Evolutionary conservation across 2,113 vertebrate species (phyloP).

Genomic region (Hydrolagus affinis): DNA sequence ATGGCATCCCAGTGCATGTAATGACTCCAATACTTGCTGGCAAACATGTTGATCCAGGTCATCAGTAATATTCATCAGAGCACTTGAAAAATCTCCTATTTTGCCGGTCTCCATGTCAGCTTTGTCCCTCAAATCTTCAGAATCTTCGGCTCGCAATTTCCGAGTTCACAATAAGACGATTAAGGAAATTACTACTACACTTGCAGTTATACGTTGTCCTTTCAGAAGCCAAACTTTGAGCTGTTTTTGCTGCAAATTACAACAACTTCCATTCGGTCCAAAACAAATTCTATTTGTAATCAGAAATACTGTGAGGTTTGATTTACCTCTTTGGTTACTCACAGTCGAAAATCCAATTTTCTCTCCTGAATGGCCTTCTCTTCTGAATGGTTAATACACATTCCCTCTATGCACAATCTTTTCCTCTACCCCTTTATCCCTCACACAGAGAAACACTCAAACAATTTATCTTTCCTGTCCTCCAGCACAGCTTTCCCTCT

Average conservation of each 20-base stretch:
- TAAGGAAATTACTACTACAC: background rate
- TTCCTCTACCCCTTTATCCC: no score
- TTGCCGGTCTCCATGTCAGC: background rate
- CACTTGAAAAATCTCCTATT: slow-evolving; percentile 49
- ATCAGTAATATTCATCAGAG: slow-evolving; percentile 72
- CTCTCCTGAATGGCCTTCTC: background rate
- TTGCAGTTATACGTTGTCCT: background rate
- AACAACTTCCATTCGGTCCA: background rate
- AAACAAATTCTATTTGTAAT: background rate
- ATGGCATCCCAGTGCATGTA: slow-evolving; percentile 67
- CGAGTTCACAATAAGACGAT: background rate
- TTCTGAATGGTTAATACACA: background rate
- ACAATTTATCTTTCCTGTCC: background rate
- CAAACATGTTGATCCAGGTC: slow-evolving; percentile 75
- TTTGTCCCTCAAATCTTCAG: no score
- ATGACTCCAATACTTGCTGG: slow-evolving; percentile 73
- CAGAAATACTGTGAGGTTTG: background rate
- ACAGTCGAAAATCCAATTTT: background rate
- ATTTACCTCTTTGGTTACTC: background rate
- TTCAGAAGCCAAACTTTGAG: background rate
- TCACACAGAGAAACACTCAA: background rate
- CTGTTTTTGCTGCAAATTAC: background rate
- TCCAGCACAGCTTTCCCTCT: no score
- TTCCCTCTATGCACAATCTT: background rate
- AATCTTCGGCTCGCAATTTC: background rate